These are phyloP conservation scores for Sinocyclocheilus rhinocerous DNA, from an alignment of 2,113 vertebrate species.

Conservation along the genomic window DNA sequence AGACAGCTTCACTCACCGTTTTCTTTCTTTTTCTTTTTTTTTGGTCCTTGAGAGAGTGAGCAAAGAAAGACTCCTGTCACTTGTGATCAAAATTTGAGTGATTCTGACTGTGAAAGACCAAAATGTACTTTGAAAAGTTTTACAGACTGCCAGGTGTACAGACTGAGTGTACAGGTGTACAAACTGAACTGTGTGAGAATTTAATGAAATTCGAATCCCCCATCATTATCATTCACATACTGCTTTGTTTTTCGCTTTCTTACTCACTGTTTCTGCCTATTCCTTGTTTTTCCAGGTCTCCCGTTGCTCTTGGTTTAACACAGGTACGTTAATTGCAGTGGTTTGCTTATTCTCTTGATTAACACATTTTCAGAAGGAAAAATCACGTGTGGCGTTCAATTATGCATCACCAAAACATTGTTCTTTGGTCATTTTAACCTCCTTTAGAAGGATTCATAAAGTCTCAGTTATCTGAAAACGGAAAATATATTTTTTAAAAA, in stretches of 20 bases:
- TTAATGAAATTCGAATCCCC: not conserved
- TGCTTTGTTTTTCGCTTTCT: not conserved
- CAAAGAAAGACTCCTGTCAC: not conserved
- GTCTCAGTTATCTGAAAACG: not conserved
- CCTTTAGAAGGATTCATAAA: not conserved
- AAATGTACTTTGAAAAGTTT: not conserved
- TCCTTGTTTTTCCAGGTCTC: not conserved
- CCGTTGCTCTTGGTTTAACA: not conserved
- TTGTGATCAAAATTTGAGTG: not conserved
- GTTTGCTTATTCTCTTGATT: not conserved
- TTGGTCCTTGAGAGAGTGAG: not conserved
- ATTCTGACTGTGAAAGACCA: not conserved
- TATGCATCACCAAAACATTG: not conserved
- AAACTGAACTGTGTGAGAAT: not conserved
- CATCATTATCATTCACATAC: not conserved
- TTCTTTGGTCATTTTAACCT: constrained; percentile 10
- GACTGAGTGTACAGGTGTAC: not conserved
- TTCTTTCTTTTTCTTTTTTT: not conserved
- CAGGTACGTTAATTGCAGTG: not conserved
- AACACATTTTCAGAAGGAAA: not conserved
- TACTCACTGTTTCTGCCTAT: not conserved
- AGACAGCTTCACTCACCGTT: not conserved
- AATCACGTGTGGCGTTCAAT: not conserved
- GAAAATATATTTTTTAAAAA: not conserved
- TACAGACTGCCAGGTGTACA: not conserved